Evolutionary conservation across 2,113 vertebrate genomes (phyloP).

Genomic region (Maccullochella peelii): DNA sequence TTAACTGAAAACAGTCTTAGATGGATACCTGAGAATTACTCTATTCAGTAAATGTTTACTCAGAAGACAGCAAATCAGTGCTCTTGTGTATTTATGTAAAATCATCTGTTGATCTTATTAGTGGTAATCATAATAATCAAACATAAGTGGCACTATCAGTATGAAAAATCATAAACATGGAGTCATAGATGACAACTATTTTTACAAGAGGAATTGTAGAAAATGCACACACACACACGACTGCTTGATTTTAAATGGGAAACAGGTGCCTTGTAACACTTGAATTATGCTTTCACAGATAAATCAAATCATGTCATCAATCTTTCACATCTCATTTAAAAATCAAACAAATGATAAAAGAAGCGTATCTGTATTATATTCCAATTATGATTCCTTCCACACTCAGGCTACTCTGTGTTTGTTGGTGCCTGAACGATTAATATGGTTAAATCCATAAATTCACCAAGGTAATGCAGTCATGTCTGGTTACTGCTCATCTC

Average conservation of each 20-base stretch:
- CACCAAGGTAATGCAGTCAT: neutral
- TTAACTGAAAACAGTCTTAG: neutral
- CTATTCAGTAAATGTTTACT: neutral
- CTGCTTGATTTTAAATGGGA: constrained; percentile 23
- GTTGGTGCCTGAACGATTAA: neutral
- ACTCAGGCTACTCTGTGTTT: neutral
- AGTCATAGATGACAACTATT: neutral
- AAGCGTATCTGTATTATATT: neutral
- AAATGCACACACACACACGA: neutral
- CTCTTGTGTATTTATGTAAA: neutral
- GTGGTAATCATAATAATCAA: constrained; percentile 6
- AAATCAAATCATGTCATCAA: constrained; percentile 16
- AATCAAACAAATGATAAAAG: constrained; percentile 5
- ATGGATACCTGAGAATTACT: neutral
- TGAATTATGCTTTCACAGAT: neutral
- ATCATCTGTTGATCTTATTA: constrained; percentile 14
- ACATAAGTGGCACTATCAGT: neutral
- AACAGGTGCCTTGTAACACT: constrained; percentile 1
- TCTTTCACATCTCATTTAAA: constrained; percentile 10
- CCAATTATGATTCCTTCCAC: neutral
- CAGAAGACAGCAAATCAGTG: neutral
- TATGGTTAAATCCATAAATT: constrained; percentile 26
- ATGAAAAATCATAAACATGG: neutral
- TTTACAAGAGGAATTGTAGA: neutral
- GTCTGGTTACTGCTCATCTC: neutral